Base-by-base conservation (phyloP, 2,113 vertebrate species). In the Heliornis fulica region DNA sequence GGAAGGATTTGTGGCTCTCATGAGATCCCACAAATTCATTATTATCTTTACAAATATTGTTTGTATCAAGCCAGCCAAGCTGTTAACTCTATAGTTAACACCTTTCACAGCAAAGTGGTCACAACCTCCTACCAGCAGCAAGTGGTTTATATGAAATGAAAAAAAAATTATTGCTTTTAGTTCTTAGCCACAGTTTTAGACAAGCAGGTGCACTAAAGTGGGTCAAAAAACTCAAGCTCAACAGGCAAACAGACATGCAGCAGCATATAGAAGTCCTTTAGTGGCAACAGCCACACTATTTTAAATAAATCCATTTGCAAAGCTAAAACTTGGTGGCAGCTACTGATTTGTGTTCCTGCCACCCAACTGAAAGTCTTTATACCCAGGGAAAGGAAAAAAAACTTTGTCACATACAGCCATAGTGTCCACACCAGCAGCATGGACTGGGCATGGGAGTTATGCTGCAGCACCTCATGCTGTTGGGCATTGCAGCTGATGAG, bases 401-500 rank as follows among this genome's bases (percentile, higher is more conserved):
- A 3, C 7, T 51, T 28, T 68, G 54, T 26, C 59, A 29, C 56
- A 15, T 3, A 22, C 14, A 79, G 20, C 23, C 1, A 2, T 12
- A 29, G 18, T 5, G 38, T 71, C 82, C 45, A 15, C 29, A 48
- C 17, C 84, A 77, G 29, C 34, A 85, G 46, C 48, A 85, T 0
- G 0, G 64, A 23, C 15, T 8, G 5, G 13, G 59, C 60, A 40
- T n/a, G 3, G 3, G 2, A 11, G n/a, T 40, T 64, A 11, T 31
- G 65, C 34, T 36, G 59, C 43, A 57, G 23, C 12, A 1, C 38
- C 18, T 61, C 9, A 1, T 28, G 22, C 46, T 68, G 74, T 5
- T 0, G 5, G 31, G n/a, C 36, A 32, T 20, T 54, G 61, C 7
- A 59, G 28, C 1, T 5, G 0, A 28, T 53, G 38, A 91, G 61